These are phyloP conservation scores for Gobio gobio DNA, from an alignment of 2,113 vertebrate genomes.

Conservation along the genomic window DNA sequence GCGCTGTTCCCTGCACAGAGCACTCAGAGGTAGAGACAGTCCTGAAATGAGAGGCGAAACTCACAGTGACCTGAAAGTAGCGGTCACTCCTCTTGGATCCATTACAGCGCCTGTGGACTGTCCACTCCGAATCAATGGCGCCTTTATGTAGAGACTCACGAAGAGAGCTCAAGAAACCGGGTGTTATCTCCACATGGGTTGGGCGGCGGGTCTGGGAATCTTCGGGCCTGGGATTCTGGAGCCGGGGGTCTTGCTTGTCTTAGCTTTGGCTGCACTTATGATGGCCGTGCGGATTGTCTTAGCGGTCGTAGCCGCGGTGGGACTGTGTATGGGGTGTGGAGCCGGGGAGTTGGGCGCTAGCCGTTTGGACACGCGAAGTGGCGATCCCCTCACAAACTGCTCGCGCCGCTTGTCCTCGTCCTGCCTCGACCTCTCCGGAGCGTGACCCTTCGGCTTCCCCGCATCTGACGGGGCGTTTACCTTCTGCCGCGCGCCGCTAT, in stretches of 20 bases:
- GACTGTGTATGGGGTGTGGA: conserved; percentile 59
- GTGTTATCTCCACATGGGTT: conserved; percentile 75
- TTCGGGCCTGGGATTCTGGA: conserved; percentile 70
- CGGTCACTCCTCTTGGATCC: conserved; percentile 19
- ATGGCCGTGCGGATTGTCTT: conserved; percentile 78
- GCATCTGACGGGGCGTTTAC: conserved; percentile 19
- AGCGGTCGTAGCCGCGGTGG: conserved; percentile 69
- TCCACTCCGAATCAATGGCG: conserved; percentile 35
- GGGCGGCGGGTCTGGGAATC: conserved; percentile 67
- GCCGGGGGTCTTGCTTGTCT: conserved; percentile 67
- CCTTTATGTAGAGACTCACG: conserved; percentile 39
- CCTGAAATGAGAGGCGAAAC: background rate
- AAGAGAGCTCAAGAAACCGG: background rate
- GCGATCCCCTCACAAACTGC: conserved; percentile 68
- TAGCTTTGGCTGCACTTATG: conserved; percentile 71
- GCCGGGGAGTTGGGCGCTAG: conserved; percentile 68
- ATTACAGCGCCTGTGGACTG: conserved; percentile 36
- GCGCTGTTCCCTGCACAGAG: conserved; percentile 74
- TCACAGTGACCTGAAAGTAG: background rate
- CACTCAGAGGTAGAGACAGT: conserved; percentile 73
- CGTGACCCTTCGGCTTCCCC: conserved; percentile 49
- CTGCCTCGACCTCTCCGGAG: conserved; percentile 58
- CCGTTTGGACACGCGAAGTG: conserved; percentile 75
- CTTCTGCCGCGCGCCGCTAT: conserved; percentile 14
- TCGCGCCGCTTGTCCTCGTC: conserved; percentile 62